These are phyloP conservation scores for Trichacis sp. DNA, from an alignment of 2,888 invertebrate species.

Conservation along the genomic window DNA sequence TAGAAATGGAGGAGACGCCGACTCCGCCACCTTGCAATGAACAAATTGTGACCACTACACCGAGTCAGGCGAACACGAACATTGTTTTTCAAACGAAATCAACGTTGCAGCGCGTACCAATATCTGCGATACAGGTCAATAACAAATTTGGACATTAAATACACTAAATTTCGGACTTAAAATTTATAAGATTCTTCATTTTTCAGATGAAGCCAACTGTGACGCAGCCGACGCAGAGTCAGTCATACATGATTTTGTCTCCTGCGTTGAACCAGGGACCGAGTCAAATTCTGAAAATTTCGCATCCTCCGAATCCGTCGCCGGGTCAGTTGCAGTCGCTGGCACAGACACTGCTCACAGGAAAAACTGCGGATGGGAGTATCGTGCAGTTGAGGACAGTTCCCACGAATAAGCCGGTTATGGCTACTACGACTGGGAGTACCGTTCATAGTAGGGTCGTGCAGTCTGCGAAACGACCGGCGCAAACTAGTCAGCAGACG, in stretches of 20 bases:
- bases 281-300: slow-evolving; percentile 67
- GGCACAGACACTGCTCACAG: slow-evolving; percentile 65
- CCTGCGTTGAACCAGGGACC: slow-evolving; percentile 64
- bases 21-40: slow-evolving; percentile 51
- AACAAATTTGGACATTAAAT: no score
- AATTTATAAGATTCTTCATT: background rate
- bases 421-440: slow-evolving; percentile 58
- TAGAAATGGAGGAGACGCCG: slow-evolving; percentile 62
- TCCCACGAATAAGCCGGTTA: slow-evolving; percentile 56
- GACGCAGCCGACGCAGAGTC: slow-evolving; percentile 60
- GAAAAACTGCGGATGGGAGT: slow-evolving; percentile 66
- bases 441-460: slow-evolving; percentile 62
- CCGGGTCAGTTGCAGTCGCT: slow-evolving; percentile 64
- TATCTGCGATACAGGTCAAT: slow-evolving; percentile 58
- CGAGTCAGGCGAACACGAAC: slow-evolving; percentile 60
- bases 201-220: slow-evolving; percentile 57
- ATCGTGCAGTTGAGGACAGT: slow-evolving; percentile 65
- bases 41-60: slow-evolving; percentile 59
- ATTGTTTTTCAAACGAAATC: slow-evolving; percentile 65
- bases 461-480: slow-evolving; percentile 64
- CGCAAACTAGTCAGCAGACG: slow-evolving; percentile 67
- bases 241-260: slow-evolving; percentile 67
- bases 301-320: slow-evolving; percentile 64
- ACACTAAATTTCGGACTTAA: no score
- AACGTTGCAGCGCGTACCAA: slow-evolving; percentile 62